phyloP scores from a whole-genome alignment of 2,888 invertebrate genomes.

The Ophion slaviceki region DNA sequence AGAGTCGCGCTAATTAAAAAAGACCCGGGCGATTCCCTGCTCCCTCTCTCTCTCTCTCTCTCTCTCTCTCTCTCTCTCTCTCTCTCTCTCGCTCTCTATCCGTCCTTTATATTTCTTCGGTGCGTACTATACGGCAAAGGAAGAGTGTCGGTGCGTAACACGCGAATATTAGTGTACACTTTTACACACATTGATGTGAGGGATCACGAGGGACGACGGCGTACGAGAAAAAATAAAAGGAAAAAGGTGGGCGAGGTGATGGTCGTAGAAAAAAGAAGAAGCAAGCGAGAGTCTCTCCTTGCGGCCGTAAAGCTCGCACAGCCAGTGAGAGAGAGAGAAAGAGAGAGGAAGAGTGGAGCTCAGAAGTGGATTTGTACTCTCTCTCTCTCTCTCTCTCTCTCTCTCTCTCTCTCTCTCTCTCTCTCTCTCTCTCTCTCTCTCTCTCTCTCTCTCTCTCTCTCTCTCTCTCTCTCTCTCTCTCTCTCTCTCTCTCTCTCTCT shows the following conservation, averaged over 20 bases:
- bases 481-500: background rate
- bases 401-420: background rate
- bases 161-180: too few species aligned
- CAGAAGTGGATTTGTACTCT: background rate
- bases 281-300: background rate
- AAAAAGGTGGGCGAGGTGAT: constrained; percentile 46
- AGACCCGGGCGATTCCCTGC: constrained; percentile 43
- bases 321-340: background rate
- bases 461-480: background rate
- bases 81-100: background rate
- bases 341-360: background rate
- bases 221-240: constrained; percentile 24
- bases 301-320: constrained; percentile 20
- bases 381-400: background rate
- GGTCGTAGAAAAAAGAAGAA: constrained; percentile 17
- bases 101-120: background rate
- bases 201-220: constrained; percentile 9
- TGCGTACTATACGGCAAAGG: constrained; percentile 13
- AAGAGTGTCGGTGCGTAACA: background rate
- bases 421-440: too few species aligned
- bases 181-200: background rate
- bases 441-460: too few species aligned
- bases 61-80: constrained; percentile 18
- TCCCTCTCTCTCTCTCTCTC: constrained; percentile 19
- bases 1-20: constrained; percentile 67